Base-by-base conservation (phyloP, 2,797 vertebrate genomes). In the Pangasius sanitwongsei region DNA sequence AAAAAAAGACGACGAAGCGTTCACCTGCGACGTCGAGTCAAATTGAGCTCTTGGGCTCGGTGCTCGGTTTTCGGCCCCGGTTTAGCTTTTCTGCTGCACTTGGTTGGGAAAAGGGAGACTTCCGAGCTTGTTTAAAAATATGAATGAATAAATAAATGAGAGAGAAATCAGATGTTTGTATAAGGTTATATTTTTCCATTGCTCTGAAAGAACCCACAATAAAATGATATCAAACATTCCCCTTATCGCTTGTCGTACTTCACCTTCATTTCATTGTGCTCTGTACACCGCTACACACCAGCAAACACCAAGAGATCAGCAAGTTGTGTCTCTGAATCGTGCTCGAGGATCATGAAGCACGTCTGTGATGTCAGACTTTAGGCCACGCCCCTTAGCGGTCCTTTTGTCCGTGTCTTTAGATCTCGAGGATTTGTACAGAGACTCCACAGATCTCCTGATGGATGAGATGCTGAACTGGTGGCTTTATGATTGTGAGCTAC, bases 141-240 rank as follows among this genome's bases (percentile, higher is more conserved):
- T 85, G 48, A 92, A 92, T 92, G 77, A 91, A 91, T 93, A 41
- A 86, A 93, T 92, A 89, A 92, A 92, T 93, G 92, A 86, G 90
- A 92, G 92, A 69, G 88, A 92, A 69, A 92, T 84, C 89, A 94
- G 97, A 97, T 97, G 97, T 98, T 98, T 98, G 97, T 97, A 97
- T 96, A 96, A 97, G 97, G 97, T 98, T 98, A 92, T 99, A 98
- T 98, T 99, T 99, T 99, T 99, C 97, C 98, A 99, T 97, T 98
- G 96, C 97, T 97, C 96, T 97, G 97, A 96, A 97, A 96, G 96
- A 96, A 92, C 92, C 91, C 91, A 92, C 90, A 97, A 97, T 97
- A 97, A 98, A 98, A 96, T 95, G 94, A 96, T 98, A 95, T 98
- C 96, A 97, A 97, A 98, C 96, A 97, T 98, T 98, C 97, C 97